Conservation (phyloP, 2,113 vertebrate genomes). For the Phaetusa simplex region DNA sequence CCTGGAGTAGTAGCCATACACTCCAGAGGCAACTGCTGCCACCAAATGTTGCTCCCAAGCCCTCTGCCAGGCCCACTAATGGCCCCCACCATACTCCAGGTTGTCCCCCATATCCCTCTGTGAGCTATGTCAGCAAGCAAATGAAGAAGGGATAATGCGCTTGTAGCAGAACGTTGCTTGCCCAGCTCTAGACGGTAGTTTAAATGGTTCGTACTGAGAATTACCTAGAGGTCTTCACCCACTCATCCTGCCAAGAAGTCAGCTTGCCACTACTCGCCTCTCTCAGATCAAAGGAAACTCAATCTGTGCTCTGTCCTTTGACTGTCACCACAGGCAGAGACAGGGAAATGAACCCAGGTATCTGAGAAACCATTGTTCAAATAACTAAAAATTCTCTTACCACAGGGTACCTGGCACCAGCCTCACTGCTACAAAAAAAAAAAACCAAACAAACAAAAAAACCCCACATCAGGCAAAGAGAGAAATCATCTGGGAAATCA, state of each 20-base stretch:
- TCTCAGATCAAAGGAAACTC: neutral
- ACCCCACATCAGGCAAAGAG: neutral
- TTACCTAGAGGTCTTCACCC: neutral
- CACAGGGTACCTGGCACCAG: neutral
- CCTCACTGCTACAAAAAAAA: neutral
- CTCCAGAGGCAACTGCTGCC: neutral
- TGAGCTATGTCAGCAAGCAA: neutral
- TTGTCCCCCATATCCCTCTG: neutral
- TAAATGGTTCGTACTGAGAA: neutral
- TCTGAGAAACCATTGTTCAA: neutral
- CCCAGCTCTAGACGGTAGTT: neutral
- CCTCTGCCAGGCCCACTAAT: neutral
- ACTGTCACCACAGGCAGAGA: neutral
- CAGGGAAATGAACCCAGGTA: neutral
- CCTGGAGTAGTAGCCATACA: neutral
- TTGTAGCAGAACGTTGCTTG: neutral
- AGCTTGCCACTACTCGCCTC: neutral
- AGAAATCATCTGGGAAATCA: neutral
- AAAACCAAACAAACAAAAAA: neutral
- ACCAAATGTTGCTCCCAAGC: neutral
- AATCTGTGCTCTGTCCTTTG: neutral
- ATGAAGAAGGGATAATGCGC: rapidly evolving
- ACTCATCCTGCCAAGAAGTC: neutral
- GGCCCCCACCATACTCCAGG: neutral
- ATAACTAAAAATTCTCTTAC: neutral